These are phyloP conservation scores for Drosophila athabasca DNA, from an alignment of 1,140 invertebrate species.

Conservation along the genomic window DNA sequence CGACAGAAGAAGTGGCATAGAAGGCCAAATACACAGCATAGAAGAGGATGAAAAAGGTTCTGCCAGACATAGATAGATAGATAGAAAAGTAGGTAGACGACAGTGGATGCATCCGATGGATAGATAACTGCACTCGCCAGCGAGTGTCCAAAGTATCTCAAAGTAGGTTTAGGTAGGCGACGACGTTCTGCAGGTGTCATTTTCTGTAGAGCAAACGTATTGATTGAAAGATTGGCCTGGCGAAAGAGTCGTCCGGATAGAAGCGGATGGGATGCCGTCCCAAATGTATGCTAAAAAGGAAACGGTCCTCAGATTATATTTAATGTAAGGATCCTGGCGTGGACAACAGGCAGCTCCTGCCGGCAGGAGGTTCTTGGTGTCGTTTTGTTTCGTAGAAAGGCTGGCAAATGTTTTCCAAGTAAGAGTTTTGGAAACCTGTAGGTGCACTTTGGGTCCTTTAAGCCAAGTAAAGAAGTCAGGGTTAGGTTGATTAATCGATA, in stretches of 20 bases:
- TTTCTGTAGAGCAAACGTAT: conserved; percentile 28
- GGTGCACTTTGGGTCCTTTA: too few relatives aligned
- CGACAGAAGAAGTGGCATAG: conserved; percentile 43
- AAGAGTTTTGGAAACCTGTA: background rate
- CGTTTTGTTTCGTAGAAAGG: too few relatives aligned
- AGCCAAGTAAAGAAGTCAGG: too few relatives aligned
- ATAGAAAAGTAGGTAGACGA: conserved; percentile 35
- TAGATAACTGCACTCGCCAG: conserved; percentile 45
- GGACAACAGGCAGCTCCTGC: conserved; percentile 11
- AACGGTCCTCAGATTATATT: background rate
- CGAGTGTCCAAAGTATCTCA: conserved; percentile 49
- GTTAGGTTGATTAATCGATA: too few relatives aligned
- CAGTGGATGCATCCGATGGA: conserved; percentile 19
- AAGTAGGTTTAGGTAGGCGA: conserved; percentile 45
- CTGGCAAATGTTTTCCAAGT: too few relatives aligned
- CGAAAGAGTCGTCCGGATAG: background rate
- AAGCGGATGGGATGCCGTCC: background rate
- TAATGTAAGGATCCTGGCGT: conserved; percentile 13
- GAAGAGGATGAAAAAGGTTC: conserved; percentile 51
- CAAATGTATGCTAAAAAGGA: conserved; percentile 40
- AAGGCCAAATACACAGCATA: conserved; percentile 68
- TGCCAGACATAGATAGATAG: conserved; percentile 9
- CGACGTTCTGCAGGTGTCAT: conserved; percentile 45
- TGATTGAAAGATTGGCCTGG: conserved; percentile 21
- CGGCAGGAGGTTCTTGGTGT: conserved; percentile 3